Evolutionary conservation across 2,888 invertebrate genomes (phyloP), one percentile per base, ranked within the genome.

Genomic region (Isotomurus palustris): DNA sequence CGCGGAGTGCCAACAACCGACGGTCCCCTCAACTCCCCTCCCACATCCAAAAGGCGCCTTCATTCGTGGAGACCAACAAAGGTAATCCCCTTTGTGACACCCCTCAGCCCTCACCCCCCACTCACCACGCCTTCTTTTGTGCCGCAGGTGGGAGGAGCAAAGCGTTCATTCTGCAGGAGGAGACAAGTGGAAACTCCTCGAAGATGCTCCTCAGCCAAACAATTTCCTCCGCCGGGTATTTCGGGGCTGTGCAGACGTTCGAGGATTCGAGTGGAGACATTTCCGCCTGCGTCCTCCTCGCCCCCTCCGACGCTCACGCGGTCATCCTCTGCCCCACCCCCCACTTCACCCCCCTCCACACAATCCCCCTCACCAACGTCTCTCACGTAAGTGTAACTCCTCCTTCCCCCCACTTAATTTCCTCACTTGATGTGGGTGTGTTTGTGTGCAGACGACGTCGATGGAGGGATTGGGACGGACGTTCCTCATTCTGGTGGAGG

Each of bases 101-200:
- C 6, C 6, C n/a, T 5, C 6, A 38, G 38, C n/a, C 19, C 17
- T 17, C 38, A 8, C 38, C 19, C 19, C 6, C 6, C 14, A 14
- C n/a, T 14, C 5, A 38, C 5, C 5, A 5, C 5, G 14, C 38
- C 6, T 5, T 19, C 6, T 17, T 19, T 5, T 14, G 19, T 38
- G 14, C 5, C 19, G 14, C 24, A 35, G 61, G 52, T 3, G 58
- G 52, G 36, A 24, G 57, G 19, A 63, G 60, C 29, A 59, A 60
- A 50, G 52, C 54, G 1, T 60, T 55, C 29, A 35, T 64, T 12
- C 2, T 43, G 21, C 5, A 22, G 22, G 19, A 8, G 5, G 22
- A 4, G 43, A 22, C 4, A 5, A 38, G 19, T n/a, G 19, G 5
- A 17, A 19, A 17, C 5, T 38, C 38, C 38, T 38, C 5, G 6